A percentile compares a stretch with the other conserved stretches of the same genome.
phyloP scores from a whole-genome alignment of 2,797 vertebrate species.

The Hybognathus amarus region DNA sequence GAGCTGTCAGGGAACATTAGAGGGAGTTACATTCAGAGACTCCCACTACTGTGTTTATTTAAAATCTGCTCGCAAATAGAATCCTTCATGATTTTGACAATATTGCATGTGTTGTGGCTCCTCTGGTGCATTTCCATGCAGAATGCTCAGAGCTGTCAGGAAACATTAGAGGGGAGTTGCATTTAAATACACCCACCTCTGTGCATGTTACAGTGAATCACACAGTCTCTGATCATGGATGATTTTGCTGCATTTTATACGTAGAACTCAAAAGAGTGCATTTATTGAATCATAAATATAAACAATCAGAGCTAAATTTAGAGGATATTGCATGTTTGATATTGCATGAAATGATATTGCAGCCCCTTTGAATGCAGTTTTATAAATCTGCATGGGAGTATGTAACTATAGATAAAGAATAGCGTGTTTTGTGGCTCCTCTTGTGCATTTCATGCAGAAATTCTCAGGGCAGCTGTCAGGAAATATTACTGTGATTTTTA shows the following conservation, averaged over 20 bases:
- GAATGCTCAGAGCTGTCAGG: constrained; percentile 7
- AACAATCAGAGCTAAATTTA: neutral
- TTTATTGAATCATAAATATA: neutral
- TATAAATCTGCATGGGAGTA: neutral
- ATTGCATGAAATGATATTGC: too few relatives aligned
- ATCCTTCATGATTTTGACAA: neutral
- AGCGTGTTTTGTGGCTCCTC: neutral
- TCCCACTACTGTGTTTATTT: neutral
- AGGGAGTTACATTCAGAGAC: neutral
- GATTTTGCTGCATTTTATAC: neutral
- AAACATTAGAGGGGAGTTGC: constrained; percentile 21
- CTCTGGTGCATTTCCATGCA: constrained; percentile 14
- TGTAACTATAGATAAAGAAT: neutral
- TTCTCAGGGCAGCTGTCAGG: neutral
- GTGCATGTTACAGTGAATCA: neutral
- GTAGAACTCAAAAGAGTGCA: neutral
- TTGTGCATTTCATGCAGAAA: too few relatives aligned
- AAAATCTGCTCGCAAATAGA: neutral
- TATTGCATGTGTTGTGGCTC: neutral
- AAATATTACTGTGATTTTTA: neutral
- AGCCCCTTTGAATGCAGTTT: neutral
- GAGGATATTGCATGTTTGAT: neutral
- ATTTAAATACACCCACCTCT: constrained; percentile 22
- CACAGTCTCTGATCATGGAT: neutral
- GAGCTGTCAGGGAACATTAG: constrained; percentile 2